These are phyloP conservation scores for Temnothorax ravouxi DNA, from an alignment of 2,888 invertebrate genomes.

Conservation along the genomic window DNA sequence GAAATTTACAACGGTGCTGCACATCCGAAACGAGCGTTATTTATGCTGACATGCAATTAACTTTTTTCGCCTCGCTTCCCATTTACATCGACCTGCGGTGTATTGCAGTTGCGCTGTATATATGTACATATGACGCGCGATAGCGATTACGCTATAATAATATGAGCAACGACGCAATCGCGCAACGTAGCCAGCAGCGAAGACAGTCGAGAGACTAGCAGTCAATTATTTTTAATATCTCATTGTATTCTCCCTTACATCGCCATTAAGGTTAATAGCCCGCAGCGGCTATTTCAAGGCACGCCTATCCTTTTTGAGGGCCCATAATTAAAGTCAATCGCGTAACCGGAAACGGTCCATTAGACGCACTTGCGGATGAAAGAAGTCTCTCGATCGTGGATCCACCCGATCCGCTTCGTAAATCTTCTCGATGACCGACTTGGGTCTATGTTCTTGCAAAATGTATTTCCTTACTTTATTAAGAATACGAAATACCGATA, in stretches of 20 bases:
- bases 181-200: conserved; percentile 25
- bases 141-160: conserved; percentile 26
- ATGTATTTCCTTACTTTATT: not conserved
- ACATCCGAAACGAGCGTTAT: conserved; percentile 52
- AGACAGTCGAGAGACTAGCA: conserved; percentile 56
- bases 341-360: conserved; percentile 76
- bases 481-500: not conserved
- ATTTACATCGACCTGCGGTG: conserved; percentile 45
- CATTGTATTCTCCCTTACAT: conserved; percentile 75
- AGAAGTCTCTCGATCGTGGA: conserved; percentile 57
- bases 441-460: not conserved
- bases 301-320: conserved; percentile 63
- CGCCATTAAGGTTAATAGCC: conserved; percentile 77
- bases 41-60: conserved; percentile 53
- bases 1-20: conserved; percentile 42
- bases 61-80: conserved; percentile 33
- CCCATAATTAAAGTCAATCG: conserved; percentile 77
- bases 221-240: conserved; percentile 78
- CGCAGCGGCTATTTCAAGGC: conserved; percentile 63
- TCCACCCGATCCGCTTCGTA: conserved; percentile 39
- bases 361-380: conserved; percentile 63
- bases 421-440: conserved; percentile 26
- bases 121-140: conserved; percentile 13
- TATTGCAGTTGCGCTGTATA: not conserved
- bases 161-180: conserved; percentile 30